Evolutionary conservation across 2,113 vertebrate genomes (phyloP).

Genomic region (Mus spicilegus): DNA sequence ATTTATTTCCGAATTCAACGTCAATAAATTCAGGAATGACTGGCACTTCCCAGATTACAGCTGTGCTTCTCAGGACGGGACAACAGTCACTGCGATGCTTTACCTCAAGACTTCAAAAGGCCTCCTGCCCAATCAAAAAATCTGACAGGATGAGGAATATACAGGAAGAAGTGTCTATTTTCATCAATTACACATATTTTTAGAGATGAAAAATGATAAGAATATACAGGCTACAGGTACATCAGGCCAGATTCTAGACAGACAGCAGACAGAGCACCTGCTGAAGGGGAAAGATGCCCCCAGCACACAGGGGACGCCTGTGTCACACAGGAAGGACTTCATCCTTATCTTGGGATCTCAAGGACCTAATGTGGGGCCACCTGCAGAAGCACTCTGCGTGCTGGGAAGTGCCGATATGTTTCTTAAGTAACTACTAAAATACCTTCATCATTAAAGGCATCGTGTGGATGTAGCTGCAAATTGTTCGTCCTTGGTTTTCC

Average conservation of each 20-base stretch:
- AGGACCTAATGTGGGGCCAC: neutral
- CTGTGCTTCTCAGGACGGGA: neutral
- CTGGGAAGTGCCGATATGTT: neutral
- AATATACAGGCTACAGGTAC: neutral
- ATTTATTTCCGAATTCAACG: conserved; percentile 48
- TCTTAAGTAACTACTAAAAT: neutral
- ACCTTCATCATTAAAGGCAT: conserved; percentile 67
- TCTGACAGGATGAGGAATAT: conserved; percentile 46
- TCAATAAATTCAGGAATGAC: conserved; percentile 14
- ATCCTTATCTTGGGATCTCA: neutral
- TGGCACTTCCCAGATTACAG: neutral
- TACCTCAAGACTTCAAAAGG: conserved; percentile 55
- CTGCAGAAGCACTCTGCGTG: neutral
- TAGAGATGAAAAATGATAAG: neutral
- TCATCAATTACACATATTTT: conserved; percentile 10
- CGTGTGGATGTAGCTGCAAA: conserved; percentile 82
- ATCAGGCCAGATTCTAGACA: neutral
- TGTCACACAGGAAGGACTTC: neutral
- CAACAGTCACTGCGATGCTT: conserved; percentile 38
- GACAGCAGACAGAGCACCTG: too few relatives aligned
- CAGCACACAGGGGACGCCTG: neutral
- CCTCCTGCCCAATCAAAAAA: conserved; percentile 34
- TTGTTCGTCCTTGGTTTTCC: conserved; percentile 81
- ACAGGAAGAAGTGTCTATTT: conserved; percentile 8
- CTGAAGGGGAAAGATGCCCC: neutral